phyloP scores from a whole-genome alignment of 1,140 invertebrate species.

The Marisa cornuarietis region DNA sequence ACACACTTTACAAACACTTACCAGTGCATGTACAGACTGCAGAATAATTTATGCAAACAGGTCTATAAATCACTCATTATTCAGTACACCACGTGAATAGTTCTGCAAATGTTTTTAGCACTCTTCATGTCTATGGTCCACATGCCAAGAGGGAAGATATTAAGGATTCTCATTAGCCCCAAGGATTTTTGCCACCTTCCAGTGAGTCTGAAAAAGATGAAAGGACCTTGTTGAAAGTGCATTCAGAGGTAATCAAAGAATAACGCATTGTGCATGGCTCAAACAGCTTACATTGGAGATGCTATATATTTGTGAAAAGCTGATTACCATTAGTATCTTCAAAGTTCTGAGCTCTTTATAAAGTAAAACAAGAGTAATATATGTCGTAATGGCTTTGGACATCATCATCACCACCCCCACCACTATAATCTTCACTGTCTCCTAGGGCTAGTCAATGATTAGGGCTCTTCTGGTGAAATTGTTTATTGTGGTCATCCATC shows the following conservation, averaged over 20 bases:
- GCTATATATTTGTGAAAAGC: no score
- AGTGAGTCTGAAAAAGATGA: slow-evolving; percentile 15
- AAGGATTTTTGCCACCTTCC: slow-evolving; percentile 13
- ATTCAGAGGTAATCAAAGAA: no score
- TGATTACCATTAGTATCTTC: no score
- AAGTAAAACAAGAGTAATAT: background rate
- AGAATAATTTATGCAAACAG: background rate
- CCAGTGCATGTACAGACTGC: background rate
- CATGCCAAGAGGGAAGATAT: background rate
- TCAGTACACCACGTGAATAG: background rate
- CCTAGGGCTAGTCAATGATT: background rate
- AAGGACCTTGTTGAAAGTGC: no score
- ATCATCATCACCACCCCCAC: background rate
- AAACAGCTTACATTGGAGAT: no score
- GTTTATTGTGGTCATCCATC: no score
- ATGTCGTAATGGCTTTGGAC: background rate
- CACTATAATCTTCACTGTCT: background rate
- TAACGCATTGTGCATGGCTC: no score
- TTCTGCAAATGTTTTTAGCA: background rate
- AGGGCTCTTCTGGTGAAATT: background rate
- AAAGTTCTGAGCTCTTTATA: no score
- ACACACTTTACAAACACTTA: background rate
- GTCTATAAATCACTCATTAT: background rate
- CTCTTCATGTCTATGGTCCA: background rate
- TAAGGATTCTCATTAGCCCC: background rate